Percentiles rank a stretch among this genome's conserved stretches.
phyloP scores from a whole-genome alignment of 2,797 vertebrate genomes.

The Takifugu ocellatus region DNA sequence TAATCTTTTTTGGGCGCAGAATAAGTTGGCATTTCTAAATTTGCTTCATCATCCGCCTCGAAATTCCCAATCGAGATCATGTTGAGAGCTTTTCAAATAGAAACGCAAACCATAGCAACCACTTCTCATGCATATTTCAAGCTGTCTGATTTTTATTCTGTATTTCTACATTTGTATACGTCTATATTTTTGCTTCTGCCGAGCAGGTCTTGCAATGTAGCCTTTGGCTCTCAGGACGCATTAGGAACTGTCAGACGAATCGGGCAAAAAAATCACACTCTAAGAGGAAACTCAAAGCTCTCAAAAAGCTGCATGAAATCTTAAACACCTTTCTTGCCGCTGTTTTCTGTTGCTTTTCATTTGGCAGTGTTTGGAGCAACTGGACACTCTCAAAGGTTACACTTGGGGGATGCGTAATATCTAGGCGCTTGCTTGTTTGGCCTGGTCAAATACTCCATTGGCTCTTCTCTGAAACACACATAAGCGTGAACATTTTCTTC shows the following conservation, averaged over 20 bases:
- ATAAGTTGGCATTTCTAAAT: slow-evolving; percentile 59
- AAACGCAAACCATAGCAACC: slow-evolving; percentile 50
- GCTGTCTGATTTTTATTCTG: slow-evolving; percentile 59
- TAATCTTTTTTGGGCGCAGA: neutral
- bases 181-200: slow-evolving; percentile 57
- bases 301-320: slow-evolving; percentile 68
- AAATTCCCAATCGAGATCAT: slow-evolving; percentile 66
- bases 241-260: slow-evolving; percentile 60
- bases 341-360: slow-evolving; percentile 29
- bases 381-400: slow-evolving; percentile 23
- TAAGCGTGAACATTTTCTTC: too few relatives aligned
- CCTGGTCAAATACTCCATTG: slow-evolving; percentile 5
- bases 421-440: neutral
- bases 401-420: neutral
- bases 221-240: slow-evolving; percentile 61
- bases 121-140: slow-evolving; percentile 72
- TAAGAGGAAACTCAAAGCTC: slow-evolving; percentile 55
- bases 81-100: slow-evolving; percentile 61
- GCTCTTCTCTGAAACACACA: too few relatives aligned
- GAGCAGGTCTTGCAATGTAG: slow-evolving; percentile 44
- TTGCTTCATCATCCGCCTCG: slow-evolving; percentile 36
- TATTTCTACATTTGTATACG: slow-evolving; percentile 68
- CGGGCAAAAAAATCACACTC: slow-evolving; percentile 43
- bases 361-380: neutral
- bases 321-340: slow-evolving; percentile 59